Base-by-base conservation (phyloP, 2,888 invertebrate genomes). In the Anthophora plumipes region DNA sequence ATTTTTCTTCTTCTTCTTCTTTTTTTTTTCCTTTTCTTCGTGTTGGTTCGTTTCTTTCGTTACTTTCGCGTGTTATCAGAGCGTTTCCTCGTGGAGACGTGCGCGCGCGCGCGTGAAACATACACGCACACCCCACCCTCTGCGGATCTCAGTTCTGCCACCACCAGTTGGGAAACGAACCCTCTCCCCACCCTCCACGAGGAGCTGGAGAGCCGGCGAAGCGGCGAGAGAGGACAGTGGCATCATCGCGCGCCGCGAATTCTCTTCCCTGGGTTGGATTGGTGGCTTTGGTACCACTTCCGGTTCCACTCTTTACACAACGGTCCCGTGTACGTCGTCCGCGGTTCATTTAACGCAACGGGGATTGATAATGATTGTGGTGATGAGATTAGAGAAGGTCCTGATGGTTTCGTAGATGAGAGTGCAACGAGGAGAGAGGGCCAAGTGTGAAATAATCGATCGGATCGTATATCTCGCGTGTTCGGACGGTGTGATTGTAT, bases 171-270 rank as follows among this genome's bases (percentile, higher is more conserved):
- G 54, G 43, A 72, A 67, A 48, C 71, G 46, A 77, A 72, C 72
- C 81, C 76, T 69, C 76, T 64, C 68, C 50, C 68, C 74, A 46
- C 55, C 74, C 72, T 31, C 69, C 57, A 50, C 52, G 54, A 52
- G 57, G 66, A 46, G 46, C 41, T 25, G 48, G 80, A 43, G 60
- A 37, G 75, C 54, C 55, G 37, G 48, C 43, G 46, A 41, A 39
- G 17, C 37, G 52, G 22, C 59, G 59, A 22, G 66, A 46, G 70
- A 75, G 82, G 80, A 80, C 80, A 80, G 77, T 71, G 76, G 67
- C 70, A 68, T 71, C 75, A 63, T 68, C 75, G 71, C 71, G 81
- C 69, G 60, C 48, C 70, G 71, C 48, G 69, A 70, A 69, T 61
- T 61, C 69, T 78, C 78, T 60, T 60, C 54, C 52, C 55, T 48